Evolutionary conservation across 2,797 vertebrate genomes (phyloP).

Genomic region (Morelia viridis): DNA sequence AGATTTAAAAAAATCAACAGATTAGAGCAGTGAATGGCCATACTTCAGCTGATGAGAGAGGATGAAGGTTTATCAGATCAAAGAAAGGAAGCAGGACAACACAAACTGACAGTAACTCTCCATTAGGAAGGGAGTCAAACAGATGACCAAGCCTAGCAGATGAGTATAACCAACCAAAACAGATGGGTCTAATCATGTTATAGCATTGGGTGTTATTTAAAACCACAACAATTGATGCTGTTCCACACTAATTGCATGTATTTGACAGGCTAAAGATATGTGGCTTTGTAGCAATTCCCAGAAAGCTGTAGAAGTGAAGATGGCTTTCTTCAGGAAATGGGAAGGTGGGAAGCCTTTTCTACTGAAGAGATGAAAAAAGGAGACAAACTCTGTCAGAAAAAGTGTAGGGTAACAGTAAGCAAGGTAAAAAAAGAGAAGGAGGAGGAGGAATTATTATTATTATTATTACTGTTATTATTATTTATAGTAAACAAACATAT

Average conservation of each 20-base stretch:
- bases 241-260: neutral
- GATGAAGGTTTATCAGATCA: neutral
- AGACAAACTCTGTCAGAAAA: neutral
- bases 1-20: neutral
- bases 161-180: fast-evolving
- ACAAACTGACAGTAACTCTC: neutral
- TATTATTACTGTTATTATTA: neutral
- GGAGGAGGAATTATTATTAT: neutral
- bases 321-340: neutral
- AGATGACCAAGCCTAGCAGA: neutral
- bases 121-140: neutral
- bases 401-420: neutral
- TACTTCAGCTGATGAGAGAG: neutral
- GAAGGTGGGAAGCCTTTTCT: neutral
- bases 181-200: neutral
- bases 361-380: neutral
- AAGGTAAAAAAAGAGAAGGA: neutral
- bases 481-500: neutral
- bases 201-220: neutral
- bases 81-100: neutral
- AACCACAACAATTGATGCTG: neutral
- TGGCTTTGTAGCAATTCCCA: neutral
- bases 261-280: neutral
- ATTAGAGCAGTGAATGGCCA: neutral
- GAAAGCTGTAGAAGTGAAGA: neutral